Evolutionary conservation across 2,797 vertebrate species (phyloP).

Genomic region (Pseudochirops corinnae): DNA sequence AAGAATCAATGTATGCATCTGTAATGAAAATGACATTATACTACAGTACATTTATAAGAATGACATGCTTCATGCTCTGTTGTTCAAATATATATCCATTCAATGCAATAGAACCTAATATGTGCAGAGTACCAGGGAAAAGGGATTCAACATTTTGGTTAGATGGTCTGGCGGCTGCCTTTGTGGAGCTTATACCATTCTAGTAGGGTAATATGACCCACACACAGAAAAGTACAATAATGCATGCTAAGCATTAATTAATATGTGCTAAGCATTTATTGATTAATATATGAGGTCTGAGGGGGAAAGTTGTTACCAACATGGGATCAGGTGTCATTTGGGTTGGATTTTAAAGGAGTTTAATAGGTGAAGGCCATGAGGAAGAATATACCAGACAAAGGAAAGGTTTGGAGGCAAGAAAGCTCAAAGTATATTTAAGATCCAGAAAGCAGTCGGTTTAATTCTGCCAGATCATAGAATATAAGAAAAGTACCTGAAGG

Average conservation of each 20-base stretch:
- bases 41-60: not conserved
- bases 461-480: not conserved
- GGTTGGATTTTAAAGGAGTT: not conserved
- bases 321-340: not conserved
- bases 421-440: not conserved
- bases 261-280: not conserved
- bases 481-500: not conserved
- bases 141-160: not conserved
- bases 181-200: not conserved
- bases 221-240: not conserved
- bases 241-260: not conserved
- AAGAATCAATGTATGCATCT: not conserved
- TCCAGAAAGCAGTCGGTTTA: not conserved
- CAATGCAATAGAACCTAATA: not conserved
- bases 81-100: not conserved
- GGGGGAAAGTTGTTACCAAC: not conserved
- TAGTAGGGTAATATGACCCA: not conserved
- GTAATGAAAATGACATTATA: not conserved
- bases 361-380: not conserved
- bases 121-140: not conserved
- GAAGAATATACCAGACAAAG: not conserved
- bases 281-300: not conserved
- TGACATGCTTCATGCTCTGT: not conserved
- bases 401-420: not conserved
- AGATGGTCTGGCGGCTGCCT: not conserved